These are phyloP conservation scores for Andrena trimmerana DNA, from an alignment of 2,888 invertebrate species.

Conservation along the genomic window DNA sequence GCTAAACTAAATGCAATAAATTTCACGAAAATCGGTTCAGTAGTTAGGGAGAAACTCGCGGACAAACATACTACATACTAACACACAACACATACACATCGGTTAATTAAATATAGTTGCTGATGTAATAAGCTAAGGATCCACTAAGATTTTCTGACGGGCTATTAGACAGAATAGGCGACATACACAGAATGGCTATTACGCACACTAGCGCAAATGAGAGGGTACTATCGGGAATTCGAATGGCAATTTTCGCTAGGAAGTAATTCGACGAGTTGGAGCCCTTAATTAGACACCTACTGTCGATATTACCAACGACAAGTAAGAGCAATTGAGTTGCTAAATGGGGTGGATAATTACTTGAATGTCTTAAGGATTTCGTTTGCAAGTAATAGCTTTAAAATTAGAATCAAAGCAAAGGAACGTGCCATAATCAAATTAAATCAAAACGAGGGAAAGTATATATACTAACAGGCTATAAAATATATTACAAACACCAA, in stretches of 20 bases:
- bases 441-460: background rate
- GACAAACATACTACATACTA: too few relatives aligned
- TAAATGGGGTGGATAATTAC: background rate
- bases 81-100: too few relatives aligned
- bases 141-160: background rate
- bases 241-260: background rate
- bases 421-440: background rate
- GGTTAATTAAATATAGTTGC: too few relatives aligned
- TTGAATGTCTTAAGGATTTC: background rate
- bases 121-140: too few relatives aligned
- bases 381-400: background rate
- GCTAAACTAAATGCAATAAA: too few relatives aligned
- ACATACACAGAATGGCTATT: background rate
- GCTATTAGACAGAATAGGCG: background rate
- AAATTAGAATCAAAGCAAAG: background rate
- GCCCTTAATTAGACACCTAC: background rate
- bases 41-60: too few relatives aligned
- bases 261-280: slow-evolving; percentile 3
- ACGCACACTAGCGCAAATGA: background rate
- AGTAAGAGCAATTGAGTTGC: background rate
- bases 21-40: too few relatives aligned
- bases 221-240: slow-evolving; percentile 4
- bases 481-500: too few relatives aligned
- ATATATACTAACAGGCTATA: background rate
- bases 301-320: background rate